Base-by-base conservation (phyloP, 1,140 invertebrate species). In the Cotesia typhae region DNA sequence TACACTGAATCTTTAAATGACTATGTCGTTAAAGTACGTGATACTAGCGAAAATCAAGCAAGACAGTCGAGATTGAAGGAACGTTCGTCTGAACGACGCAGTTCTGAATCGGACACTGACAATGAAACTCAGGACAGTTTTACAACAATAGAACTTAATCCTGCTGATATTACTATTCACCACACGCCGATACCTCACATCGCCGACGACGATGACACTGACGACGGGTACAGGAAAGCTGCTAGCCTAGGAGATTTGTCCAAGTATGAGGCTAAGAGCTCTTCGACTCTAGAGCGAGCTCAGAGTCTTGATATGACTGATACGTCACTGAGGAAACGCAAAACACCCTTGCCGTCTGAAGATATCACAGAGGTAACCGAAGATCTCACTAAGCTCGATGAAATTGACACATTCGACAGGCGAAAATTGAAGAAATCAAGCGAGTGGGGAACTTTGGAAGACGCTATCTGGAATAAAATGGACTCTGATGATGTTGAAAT, bases 291-390 rank as follows among this genome's bases (percentile, higher is more conserved):
- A 20, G 94, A 95, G 84, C 88, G 94, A 73, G 93, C 94, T 0
- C 92, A 95, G 78, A 95, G 94, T 75, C 83, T 95, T 9, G 94
- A 95, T 73, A 91, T 95, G 80, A 91, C 91, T 12, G 92, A 93
- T 53, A 89, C 90, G 79, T 85, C 88, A 75, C 92, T 90, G 35
- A 93, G 92, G 76, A 91, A 92, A 75, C 88, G 92, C 52, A 92
- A 92, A 83, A 90, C 90, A 0, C 90, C 88, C 72, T 83, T 85
- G 65, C 84, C 83, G 0, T 85, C 87, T 17, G 88, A 88, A 17
- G 87, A 88, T 37, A 85, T 88, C 4, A 90, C 91, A 77, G 92
- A 93, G 28, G 84, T 83, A 0, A 87, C 91, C 85, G 72, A 88
- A 88, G 82, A 87, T 90, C 80, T 89, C 6, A 89, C 89, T 0